Evolutionary conservation across 2,888 invertebrate genomes (phyloP).

Genomic region (Orchesella flavescens): DNA sequence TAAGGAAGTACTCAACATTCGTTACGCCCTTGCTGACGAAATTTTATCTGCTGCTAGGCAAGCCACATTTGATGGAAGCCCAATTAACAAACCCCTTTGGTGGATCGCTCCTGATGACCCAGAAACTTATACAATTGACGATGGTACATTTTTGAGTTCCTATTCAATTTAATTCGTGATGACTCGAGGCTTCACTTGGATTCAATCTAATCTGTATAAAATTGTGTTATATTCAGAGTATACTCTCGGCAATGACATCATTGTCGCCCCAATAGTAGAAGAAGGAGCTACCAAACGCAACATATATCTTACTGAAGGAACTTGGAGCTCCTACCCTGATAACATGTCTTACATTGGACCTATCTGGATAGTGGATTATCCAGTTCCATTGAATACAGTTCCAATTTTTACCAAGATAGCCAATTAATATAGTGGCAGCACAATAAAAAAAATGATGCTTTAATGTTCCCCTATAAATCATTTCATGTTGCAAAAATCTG

Average conservation of each 20-base stretch:
- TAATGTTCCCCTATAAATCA: too few species aligned
- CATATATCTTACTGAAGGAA: constrained; percentile 84
- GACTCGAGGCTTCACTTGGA: too few species aligned
- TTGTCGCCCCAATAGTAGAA: constrained; percentile 85
- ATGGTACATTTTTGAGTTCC: constrained; percentile 72
- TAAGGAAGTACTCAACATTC: constrained; percentile 40
- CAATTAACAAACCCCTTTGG: constrained; percentile 89
- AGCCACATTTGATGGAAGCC: constrained; percentile 79
- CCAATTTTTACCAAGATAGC: constrained; percentile 79
- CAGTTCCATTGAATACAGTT: constrained; percentile 81
- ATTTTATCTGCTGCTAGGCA: constrained; percentile 78
- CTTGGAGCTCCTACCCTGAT: constrained; percentile 76
- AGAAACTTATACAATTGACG: constrained; percentile 77
- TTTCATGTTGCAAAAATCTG: too few species aligned
- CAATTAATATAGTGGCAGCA: too few species aligned
- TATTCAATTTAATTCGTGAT: too few species aligned
- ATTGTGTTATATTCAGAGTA: constrained; percentile 80
- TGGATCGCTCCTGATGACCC: constrained; percentile 84
- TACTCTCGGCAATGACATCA: constrained; percentile 83
- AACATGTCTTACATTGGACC: constrained; percentile 77
- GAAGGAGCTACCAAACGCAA: constrained; percentile 80
- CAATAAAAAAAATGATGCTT: too few species aligned
- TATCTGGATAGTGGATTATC: constrained; percentile 79
- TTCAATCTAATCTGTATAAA: too few species aligned
- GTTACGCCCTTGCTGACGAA: constrained; percentile 45